Conservation (phyloP, 35 echinoderm and acorn worm species). For the Ptychodera flava region DNA sequence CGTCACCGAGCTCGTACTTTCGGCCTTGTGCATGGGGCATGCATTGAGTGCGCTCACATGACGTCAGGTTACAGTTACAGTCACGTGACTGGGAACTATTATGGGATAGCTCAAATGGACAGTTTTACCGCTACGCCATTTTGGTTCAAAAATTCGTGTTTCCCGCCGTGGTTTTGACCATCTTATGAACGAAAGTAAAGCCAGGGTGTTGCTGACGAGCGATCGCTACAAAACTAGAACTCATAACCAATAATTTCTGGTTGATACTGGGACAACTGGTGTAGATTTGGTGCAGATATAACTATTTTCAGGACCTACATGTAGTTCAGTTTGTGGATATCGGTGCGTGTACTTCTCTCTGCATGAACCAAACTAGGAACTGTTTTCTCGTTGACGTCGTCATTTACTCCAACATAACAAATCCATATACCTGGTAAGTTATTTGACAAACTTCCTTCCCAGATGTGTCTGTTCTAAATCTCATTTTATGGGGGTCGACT, state of each 20-base stretch:
- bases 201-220: not conserved
- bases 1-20: too few species aligned
- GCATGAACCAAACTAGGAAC: too few species aligned
- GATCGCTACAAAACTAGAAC: not conserved
- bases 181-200: not conserved
- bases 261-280: not conserved
- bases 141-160: not conserved
- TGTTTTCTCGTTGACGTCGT: not conserved
- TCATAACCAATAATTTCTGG: not conserved
- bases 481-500: too few species aligned
- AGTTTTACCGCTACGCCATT: not conserved
- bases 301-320: not conserved
- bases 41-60: too few species aligned
- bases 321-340: not conserved
- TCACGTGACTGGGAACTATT: not conserved
- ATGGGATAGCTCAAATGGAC: not conserved
- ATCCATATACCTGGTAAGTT: too few species aligned
- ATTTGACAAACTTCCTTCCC: too few species aligned
- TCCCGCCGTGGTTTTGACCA: not conserved
- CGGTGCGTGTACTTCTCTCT: not conserved
- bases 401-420: not conserved
- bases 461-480: too few species aligned
- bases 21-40: too few species aligned
- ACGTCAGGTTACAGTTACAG: too few species aligned
- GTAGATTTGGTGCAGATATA: not conserved